A percentile compares a stretch with the other conserved stretches of the same genome.
phyloP scores from a whole-genome alignment of 2,797 vertebrate species.

The Cyprinodon diabolis region DNA sequence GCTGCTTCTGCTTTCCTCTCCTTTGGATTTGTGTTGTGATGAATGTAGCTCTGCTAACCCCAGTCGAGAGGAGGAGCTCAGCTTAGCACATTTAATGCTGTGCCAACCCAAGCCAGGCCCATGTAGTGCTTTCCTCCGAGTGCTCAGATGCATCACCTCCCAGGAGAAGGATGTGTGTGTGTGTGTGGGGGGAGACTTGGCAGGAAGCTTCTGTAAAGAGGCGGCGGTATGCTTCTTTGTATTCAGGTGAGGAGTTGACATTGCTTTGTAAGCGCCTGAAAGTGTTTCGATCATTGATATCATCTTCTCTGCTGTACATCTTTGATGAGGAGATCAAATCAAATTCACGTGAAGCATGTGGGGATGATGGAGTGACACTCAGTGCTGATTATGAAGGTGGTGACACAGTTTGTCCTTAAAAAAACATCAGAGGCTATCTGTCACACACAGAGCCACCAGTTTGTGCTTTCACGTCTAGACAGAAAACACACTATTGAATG shows the following conservation, averaged over 20 bases:
- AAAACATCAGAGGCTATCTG: slow-evolving; percentile 13
- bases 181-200: slow-evolving; percentile 16
- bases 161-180: slow-evolving; percentile 21
- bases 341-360: slow-evolving; percentile 42
- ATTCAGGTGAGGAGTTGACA: slow-evolving; percentile 68
- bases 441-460: slow-evolving; percentile 20
- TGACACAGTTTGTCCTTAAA: slow-evolving; percentile 32
- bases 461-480: slow-evolving; percentile 41
- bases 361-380: slow-evolving; percentile 24
- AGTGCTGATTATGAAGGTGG: slow-evolving; percentile 38
- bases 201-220: slow-evolving; percentile 14
- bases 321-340: slow-evolving; percentile 66
- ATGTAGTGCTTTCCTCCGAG: slow-evolving; percentile 96
- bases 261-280: slow-evolving; percentile 65
- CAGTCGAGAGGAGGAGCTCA: slow-evolving; percentile 73
- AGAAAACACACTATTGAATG: slow-evolving; percentile 72
- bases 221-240: slow-evolving; percentile 46
- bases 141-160: slow-evolving; percentile 92
- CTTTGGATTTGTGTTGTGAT: slow-evolving; percentile 84
- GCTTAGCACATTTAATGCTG: slow-evolving; percentile 69
- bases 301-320: slow-evolving; percentile 53
- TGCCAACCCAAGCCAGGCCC: slow-evolving; percentile 67
- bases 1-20: slow-evolving; percentile 84
- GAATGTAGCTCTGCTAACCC: slow-evolving; percentile 77
- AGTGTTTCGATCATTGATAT: slow-evolving; percentile 71